Evolutionary conservation across 2,888 invertebrate species (phyloP).

Genomic region (Brenthis daphne): DNA sequence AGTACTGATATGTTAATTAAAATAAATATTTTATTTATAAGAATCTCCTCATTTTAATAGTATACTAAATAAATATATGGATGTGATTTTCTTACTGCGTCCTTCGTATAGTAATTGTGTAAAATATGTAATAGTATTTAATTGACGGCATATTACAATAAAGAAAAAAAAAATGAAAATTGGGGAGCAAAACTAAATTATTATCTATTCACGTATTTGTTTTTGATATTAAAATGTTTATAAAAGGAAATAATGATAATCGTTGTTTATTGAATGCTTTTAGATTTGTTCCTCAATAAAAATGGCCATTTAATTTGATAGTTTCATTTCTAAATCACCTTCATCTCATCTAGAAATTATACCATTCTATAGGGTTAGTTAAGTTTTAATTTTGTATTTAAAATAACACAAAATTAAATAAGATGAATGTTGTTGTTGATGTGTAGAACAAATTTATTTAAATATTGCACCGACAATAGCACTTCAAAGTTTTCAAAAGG

Average conservation of each 20-base stretch:
- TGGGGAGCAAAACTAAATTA: constrained; percentile 74
- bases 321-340: constrained; percentile 36
- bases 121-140: constrained; percentile 55
- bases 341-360: too few species aligned
- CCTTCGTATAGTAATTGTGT: constrained; percentile 55
- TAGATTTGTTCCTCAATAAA: constrained; percentile 76
- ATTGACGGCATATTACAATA: constrained; percentile 58
- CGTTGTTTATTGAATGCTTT: constrained; percentile 54
- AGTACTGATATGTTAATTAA: not conserved
- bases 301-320: constrained; percentile 50
- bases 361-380: too few species aligned
- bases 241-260: constrained; percentile 47
- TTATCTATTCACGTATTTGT: constrained; percentile 45
- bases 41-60: constrained; percentile 43
- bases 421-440: too few species aligned
- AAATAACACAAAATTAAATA: too few species aligned
- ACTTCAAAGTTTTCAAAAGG: too few species aligned
- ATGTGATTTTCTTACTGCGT: constrained; percentile 47
- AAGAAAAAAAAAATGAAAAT: constrained; percentile 53
- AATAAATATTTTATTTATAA: constrained; percentile 4
- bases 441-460: too few species aligned
- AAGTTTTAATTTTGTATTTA: too few species aligned
- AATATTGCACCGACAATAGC: too few species aligned
- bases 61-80: constrained; percentile 35
- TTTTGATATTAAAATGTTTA: constrained; percentile 53